Conservation (phyloP, 2,888 invertebrate genomes). For the Eristalis tenax region DNA sequence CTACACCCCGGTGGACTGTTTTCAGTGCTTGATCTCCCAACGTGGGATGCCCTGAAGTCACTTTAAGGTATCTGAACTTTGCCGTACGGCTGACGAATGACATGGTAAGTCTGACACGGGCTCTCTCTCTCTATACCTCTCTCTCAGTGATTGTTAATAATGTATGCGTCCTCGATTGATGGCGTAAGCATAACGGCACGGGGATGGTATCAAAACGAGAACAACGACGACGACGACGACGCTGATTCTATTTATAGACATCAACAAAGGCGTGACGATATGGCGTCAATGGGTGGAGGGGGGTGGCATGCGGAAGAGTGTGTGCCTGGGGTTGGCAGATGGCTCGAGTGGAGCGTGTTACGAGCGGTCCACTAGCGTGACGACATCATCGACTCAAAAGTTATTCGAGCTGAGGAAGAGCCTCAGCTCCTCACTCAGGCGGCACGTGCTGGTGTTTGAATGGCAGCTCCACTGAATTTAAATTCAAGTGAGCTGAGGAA, state of each 20-base stretch:
- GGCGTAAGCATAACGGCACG: not conserved
- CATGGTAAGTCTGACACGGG: not conserved
- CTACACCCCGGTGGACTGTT: slow-evolving; percentile 34
- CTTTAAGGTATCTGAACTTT: slow-evolving; percentile 33
- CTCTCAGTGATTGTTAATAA: slow-evolving; percentile 38
- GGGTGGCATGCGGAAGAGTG: not conserved
- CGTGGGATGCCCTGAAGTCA: not conserved
- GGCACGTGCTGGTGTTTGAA: slow-evolving; percentile 27
- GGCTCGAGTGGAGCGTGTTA: slow-evolving; percentile 20
- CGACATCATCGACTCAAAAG: slow-evolving; percentile 6
- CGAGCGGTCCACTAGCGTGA: slow-evolving; percentile 26
- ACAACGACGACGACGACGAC: not conserved
- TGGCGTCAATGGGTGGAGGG: not conserved
- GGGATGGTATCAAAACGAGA: not conserved
- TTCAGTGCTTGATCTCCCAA: slow-evolving; percentile 24
- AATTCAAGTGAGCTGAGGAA: slow-evolving; percentile 25
- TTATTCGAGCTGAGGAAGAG: not conserved
- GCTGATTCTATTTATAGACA: slow-evolving; percentile 41
- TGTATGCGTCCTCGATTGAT: slow-evolving; percentile 41
- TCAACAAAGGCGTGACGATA: not conserved
- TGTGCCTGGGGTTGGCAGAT: not conserved
- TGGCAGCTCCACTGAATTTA: slow-evolving; percentile 23
- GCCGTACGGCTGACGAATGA: not conserved
- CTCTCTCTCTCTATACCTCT: not conserved
- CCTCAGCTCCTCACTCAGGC: not conserved